Base-by-base conservation (phyloP, 1,140 invertebrate species). In the Episyrphus balteatus region DNA sequence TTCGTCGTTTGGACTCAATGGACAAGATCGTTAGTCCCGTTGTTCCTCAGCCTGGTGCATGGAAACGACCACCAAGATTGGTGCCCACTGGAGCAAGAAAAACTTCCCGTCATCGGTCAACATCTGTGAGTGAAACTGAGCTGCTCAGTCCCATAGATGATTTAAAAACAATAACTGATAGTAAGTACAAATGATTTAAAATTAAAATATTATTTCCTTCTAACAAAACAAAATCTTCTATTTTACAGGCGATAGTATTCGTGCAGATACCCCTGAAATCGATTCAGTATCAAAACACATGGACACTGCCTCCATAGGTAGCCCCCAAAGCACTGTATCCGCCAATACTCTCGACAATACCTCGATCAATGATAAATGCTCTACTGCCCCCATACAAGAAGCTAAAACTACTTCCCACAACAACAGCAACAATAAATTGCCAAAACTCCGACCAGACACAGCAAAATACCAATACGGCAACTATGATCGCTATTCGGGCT, bases 401-500 rank as follows among this genome's bases (percentile, higher is more conserved):
- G 13, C 37, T 41, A 34, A 39, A 40, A 9, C 15, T n/a, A n/a
- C n/a, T 6, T 21, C 18, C 18, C 21, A 13, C 18, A 13, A 18
- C 34, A 14, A n/a, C 31, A 37, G 30, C 38, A 18, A 19, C 59
- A 68, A 46, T 57, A 70, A 73, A 39, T 57, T 79, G 63, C 84
- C 83, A 11, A 81, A 80, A 44, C 86, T 88, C 67, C 78, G 82
- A 54, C 73, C 77, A 7, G 84, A 84, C 67, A 81, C 86, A 61
- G 74, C 79, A 42, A 75, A 77, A 58, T 98, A 92, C 71, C 85
- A 89, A 49, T 94, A 88, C 76, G 94, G 94, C 37, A 98, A 98
- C 71, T 98, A 96, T 69, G 88, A 92, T 64, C 83, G 89, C 61
- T 98, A 98, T 74, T 97, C 96, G 68, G 93, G 93, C 10, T 96